Evolutionary conservation across 2,113 vertebrate genomes (phyloP).

Genomic region (Poeciliopsis retropinna): DNA sequence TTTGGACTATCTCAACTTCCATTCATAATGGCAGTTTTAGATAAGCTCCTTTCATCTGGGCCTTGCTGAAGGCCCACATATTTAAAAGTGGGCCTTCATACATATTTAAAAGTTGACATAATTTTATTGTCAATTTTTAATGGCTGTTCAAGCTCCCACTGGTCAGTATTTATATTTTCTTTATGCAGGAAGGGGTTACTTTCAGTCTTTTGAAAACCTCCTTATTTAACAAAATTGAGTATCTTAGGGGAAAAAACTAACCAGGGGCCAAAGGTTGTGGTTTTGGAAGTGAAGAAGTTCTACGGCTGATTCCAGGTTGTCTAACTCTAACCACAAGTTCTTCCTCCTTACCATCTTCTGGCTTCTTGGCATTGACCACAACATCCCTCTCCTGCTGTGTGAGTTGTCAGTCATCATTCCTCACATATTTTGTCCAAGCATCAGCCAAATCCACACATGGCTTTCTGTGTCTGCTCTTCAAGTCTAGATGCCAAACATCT

Average conservation of each 20-base stretch:
- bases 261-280: neutral
- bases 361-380: slow-evolving; percentile 31
- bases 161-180: neutral
- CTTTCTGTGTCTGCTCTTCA: neutral
- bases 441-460: slow-evolving; percentile 1
- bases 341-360: slow-evolving; percentile 36
- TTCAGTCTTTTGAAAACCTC: neutral
- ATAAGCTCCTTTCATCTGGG: too few relatives aligned
- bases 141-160: too few relatives aligned
- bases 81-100: too few relatives aligned
- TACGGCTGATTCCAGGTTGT: slow-evolving; percentile 31
- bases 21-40: too few relatives aligned
- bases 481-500: neutral
- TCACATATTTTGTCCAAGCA: slow-evolving; percentile 19
- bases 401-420: slow-evolving; percentile 46
- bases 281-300: slow-evolving; percentile 31
- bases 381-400: slow-evolving; percentile 27
- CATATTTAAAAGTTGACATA: neutral
- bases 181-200: neutral
- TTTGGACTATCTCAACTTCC: too few relatives aligned
- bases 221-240: neutral
- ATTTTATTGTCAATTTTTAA: neutral
- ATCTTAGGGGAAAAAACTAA: neutral
- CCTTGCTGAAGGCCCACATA: too few relatives aligned
- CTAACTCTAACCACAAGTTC: slow-evolving; percentile 43